Evolutionary conservation across 53 echinoderm and acorn worm genomes (phyloP), one percentile per base, ranked within the genome.

Genomic region (Pentamera pediparva): DNA sequence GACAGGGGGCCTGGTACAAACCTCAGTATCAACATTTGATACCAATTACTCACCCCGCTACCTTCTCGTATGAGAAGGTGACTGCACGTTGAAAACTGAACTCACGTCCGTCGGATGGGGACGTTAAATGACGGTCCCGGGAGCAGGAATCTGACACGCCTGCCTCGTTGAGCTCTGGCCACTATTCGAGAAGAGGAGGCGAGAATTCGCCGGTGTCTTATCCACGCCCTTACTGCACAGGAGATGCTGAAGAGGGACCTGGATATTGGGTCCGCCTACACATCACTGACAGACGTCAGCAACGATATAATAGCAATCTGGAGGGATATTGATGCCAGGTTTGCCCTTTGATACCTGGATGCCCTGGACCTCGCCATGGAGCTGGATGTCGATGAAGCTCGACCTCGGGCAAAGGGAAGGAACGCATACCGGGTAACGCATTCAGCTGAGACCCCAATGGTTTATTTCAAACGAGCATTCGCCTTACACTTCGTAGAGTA

Each of bases 381-480:
- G 38, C 67, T 65, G 12, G 67, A 37, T 7, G 39, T 37, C 17
- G 67, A 65, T 8, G 67, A 39, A 65, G 25, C 37, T 18, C 11
- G 35, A 38, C 67, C 38, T 36, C 22, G 67, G 38, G 67, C 67
- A 37, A 65, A 11, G 39, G 67, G 38, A 65, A 65, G 40, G 26
- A 36, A 13, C 39, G 43, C 43, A 43, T 29, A 35, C 67, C 10
- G 67, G 38, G 67, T 40, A 6, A 65, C 67, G 5, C 67, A 65
- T 37, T 40, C 36, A 65, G 67, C 67, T 38, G 67, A 65, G 18
- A 65, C 18, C 31, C 36, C 67, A 19, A 65, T 26, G 67, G 67
- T 37, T 18, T 65, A 38, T 36, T 65, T 37, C 40, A 35, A 37
- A 43, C 43, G 17, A 17, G 43, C 43, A 43, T 11, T 43, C 43